Percentiles rank a stretch among this genome's conserved stretches.
Evolutionary conservation across 2,888 invertebrate genomes (phyloP).

Genomic region (Hipparchia semele): DNA sequence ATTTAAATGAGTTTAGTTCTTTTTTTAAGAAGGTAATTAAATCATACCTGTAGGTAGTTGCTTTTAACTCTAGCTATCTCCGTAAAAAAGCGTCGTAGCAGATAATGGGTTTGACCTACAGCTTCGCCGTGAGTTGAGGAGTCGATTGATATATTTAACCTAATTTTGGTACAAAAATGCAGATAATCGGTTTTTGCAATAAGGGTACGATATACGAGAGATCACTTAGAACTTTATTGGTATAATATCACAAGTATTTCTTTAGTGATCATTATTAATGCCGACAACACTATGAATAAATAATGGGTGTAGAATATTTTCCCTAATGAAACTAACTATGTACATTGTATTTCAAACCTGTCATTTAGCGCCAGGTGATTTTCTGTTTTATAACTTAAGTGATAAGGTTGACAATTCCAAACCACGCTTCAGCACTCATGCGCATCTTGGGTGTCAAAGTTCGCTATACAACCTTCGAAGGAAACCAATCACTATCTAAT

Average conservation of each 20-base stretch:
- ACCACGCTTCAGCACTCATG: constrained; percentile 21
- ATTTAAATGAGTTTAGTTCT: no score
- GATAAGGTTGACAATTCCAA: constrained; percentile 26
- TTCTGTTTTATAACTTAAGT: background rate
- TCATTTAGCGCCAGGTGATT: constrained; percentile 9
- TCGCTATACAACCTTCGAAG: constrained; percentile 68
- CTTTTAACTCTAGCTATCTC: no score
- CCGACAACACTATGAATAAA: constrained; percentile 30
- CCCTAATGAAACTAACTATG: constrained; percentile 36
- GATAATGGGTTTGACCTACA: no score
- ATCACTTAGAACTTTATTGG: background rate
- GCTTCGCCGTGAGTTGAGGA: no score
- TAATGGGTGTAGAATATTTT: constrained; percentile 36
- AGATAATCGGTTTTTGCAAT: no score
- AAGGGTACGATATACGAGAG: no score
- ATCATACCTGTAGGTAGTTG: no score
- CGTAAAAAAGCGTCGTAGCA: no score
- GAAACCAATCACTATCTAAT: constrained; percentile 77
- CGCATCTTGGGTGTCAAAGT: constrained; percentile 63
- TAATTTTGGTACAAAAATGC: no score
- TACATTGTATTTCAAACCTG: constrained; percentile 37
- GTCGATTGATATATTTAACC: no score
- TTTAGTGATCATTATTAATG: constrained; percentile 19
- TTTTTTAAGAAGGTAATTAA: no score
- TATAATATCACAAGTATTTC: constrained; percentile 15